Evolutionary conservation across 1,140 invertebrate species (phyloP).

Genomic region (Brachionus koreanus): DNA sequence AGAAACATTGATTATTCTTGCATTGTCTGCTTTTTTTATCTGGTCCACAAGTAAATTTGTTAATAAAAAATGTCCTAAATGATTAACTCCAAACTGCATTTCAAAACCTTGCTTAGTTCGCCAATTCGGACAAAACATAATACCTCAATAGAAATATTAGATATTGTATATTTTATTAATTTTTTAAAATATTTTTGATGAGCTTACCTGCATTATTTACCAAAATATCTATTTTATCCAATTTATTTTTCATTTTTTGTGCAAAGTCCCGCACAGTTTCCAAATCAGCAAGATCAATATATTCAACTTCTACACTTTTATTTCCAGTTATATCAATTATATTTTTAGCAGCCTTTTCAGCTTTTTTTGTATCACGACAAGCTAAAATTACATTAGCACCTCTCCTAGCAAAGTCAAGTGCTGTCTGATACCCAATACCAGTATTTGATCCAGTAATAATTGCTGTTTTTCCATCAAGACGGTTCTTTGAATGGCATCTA

Average conservation of each 20-base stretch:
- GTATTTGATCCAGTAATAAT: constrained; percentile 80
- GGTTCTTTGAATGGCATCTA: constrained; percentile 42
- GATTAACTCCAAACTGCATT: constrained; percentile 60
- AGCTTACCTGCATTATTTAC: constrained; percentile 69
- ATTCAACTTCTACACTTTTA: constrained; percentile 68
- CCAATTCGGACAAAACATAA: constrained; percentile 62
- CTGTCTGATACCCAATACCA: constrained; percentile 83
- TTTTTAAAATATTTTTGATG: not conserved
- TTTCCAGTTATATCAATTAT: constrained; percentile 65
- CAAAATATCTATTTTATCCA: constrained; percentile 60
- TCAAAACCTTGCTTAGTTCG: constrained; percentile 60
- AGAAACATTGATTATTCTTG: constrained; percentile 77
- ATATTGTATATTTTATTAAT: no score
- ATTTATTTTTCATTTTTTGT: constrained; percentile 63
- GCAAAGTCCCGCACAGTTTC: constrained; percentile 70
- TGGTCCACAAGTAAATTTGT: constrained; percentile 75
- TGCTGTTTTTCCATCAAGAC: constrained; percentile 69
- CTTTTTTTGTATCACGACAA: constrained; percentile 71
- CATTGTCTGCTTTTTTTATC: constrained; percentile 63
- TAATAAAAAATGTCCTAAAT: constrained; percentile 62
- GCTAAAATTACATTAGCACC: constrained; percentile 76
- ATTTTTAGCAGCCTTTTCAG: constrained; percentile 69
- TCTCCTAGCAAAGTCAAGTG: constrained; percentile 62
- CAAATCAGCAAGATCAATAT: constrained; percentile 70
- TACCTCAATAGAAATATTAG: constrained; percentile 54